These are phyloP conservation scores for Charadrius vociferus DNA, from an alignment of 2,113 vertebrate species.

Conservation along the genomic window DNA sequence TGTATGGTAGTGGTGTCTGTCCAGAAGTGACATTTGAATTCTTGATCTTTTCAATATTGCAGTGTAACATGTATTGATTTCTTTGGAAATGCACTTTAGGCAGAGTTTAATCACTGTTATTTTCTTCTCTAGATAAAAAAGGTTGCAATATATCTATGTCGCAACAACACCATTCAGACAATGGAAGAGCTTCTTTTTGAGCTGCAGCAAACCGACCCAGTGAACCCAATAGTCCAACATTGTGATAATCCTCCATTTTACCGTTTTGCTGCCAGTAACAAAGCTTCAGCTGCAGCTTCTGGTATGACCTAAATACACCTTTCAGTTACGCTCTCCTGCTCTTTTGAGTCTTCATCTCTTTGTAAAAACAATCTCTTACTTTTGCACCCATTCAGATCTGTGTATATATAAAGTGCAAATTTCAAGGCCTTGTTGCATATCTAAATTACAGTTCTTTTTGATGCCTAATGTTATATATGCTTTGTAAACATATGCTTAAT, in stretches of 20 bases:
- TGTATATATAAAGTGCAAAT: background rate
- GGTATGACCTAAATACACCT: slow-evolving; percentile 72
- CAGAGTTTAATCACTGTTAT: background rate
- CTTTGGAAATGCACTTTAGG: background rate
- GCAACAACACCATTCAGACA: slow-evolving; percentile 97
- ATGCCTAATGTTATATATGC: background rate
- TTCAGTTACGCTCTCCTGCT: background rate
- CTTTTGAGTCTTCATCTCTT: background rate
- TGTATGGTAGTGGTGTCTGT: background rate
- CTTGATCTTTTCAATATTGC: background rate
- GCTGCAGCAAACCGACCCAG: slow-evolving; percentile 95
- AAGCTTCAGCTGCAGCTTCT: slow-evolving; percentile 89
- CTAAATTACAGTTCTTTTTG: background rate
- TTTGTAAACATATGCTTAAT: background rate
- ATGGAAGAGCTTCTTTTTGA: slow-evolving; percentile 99
- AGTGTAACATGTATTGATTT: background rate
- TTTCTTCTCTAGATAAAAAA: slow-evolving; percentile 89
- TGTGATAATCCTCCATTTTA: slow-evolving; percentile 98
- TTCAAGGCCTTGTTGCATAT: background rate
- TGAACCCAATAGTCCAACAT: slow-evolving; percentile 95
- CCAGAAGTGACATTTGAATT: background rate
- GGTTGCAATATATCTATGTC: slow-evolving; percentile 94
- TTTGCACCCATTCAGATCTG: background rate
- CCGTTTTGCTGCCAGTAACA: slow-evolving; percentile 93
- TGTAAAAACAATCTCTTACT: background rate